phyloP scores from a whole-genome alignment of 2,797 vertebrate species.

The Enoplosus armatus region DNA sequence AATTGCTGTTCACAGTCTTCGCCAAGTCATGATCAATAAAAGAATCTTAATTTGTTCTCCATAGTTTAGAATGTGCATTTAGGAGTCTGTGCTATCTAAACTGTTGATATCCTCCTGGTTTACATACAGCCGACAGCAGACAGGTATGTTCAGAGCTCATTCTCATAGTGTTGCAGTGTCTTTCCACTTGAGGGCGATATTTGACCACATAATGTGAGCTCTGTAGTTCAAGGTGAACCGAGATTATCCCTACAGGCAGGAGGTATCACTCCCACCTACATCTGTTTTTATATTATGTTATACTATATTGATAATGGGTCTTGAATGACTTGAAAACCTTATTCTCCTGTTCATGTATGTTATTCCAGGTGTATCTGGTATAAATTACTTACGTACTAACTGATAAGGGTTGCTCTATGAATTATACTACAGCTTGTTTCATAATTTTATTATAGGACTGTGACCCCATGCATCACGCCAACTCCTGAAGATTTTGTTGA shows the following conservation, averaged over 20 bases:
- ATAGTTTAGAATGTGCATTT: not conserved
- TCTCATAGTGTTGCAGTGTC: slow-evolving; percentile 1
- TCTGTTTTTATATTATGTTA: no score
- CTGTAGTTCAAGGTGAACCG: not conserved
- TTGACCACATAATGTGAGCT: slow-evolving; percentile 31
- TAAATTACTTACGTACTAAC: not conserved
- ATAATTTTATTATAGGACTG: not conserved
- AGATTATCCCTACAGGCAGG: not conserved
- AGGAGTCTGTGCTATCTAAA: not conserved
- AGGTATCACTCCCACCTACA: slow-evolving; percentile 10
- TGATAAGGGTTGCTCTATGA: no score
- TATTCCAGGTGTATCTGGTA: not conserved
- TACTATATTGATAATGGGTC: not conserved
- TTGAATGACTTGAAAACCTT: not conserved
- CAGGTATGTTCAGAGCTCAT: not conserved
- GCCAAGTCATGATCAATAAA: not conserved
- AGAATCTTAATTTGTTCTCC: not conserved
- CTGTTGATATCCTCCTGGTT: not conserved
- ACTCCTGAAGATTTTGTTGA: no score
- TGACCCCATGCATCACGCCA: no score
- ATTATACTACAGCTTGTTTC: not conserved
- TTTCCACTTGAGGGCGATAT: slow-evolving; percentile 70
- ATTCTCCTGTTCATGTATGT: not conserved
- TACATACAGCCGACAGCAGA: not conserved
- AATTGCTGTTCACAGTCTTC: not conserved